These are phyloP conservation scores for Lampris incognitus DNA, from an alignment of 2,113 vertebrate genomes.

Conservation along the genomic window DNA sequence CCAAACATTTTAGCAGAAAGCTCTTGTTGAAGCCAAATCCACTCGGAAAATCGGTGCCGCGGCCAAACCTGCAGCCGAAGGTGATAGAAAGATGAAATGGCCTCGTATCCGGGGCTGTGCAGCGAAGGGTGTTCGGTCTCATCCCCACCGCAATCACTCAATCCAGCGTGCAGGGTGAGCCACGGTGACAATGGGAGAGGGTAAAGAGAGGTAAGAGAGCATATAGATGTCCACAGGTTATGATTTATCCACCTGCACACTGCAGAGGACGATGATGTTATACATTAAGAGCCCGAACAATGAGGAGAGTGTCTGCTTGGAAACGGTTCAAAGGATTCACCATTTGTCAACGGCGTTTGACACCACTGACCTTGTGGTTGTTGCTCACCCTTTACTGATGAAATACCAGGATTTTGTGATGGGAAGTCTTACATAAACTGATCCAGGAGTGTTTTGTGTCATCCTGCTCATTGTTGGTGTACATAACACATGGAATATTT, in stretches of 20 bases:
- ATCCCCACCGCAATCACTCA: not conserved
- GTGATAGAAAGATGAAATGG: conserved; percentile 14
- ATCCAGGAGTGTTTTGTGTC: conserved; percentile 27
- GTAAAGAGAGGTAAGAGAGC: not conserved
- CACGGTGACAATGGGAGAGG: not conserved
- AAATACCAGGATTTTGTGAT: conserved; percentile 49
- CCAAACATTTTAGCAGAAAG: conserved; percentile 1
- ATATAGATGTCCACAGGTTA: conserved; percentile 6
- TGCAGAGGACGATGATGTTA: conserved; percentile 3
- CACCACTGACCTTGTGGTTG: conserved; percentile 64
- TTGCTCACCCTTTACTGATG: not conserved
- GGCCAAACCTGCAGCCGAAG: not conserved
- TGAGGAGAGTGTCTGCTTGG: conserved; percentile 45
- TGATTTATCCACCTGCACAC: conserved; percentile 18
- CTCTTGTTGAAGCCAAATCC: conserved; percentile 21
- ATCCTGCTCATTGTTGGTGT: conserved; percentile 41
- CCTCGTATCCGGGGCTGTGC: not conserved
- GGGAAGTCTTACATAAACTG: conserved; percentile 25
- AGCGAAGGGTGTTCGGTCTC: conserved; percentile 1
- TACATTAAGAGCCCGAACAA: conserved; percentile 28
- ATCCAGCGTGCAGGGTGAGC: conserved; percentile 17
- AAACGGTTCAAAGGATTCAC: conserved; percentile 27
- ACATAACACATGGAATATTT: conserved; percentile 40
- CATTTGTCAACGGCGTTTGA: conserved; percentile 31
- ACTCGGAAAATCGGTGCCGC: not conserved